Evolutionary conservation across 2,888 invertebrate genomes (phyloP), one percentile per base, ranked within the genome.

Genomic region (Stenolophus ochropezus): DNA sequence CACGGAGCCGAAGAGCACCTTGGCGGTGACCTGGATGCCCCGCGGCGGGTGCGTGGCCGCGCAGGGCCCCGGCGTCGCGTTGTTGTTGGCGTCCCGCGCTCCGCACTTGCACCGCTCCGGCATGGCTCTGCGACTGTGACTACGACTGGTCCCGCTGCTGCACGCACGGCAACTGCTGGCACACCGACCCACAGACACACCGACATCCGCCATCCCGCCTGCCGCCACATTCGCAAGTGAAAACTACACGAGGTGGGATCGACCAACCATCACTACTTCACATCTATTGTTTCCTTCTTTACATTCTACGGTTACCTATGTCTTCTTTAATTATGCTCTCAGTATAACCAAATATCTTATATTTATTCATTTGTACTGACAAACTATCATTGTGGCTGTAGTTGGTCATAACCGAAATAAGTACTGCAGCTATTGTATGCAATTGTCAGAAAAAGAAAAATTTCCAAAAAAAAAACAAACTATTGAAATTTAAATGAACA

Each of bases 1-100:
- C 87, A 94, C 93, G 85, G 93, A 93, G 83, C 94, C 93, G 88
- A 94, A 94, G 88, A 94, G 91, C 83, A 94, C 94, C 90, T 94
- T 94, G 88, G 94, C 93, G 85, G 93, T 93, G 88, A 94, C 92
- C 90, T 94, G 92, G 88, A 89, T 88, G 79, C 85, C 86, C 27
- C 85, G 85, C 79, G 86, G 85, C 69, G 86, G 82, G 27, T 85
- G 85, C 78, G 86, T 85, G 61, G 86, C 81, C 1, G 61, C 23
- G 11, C 83, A 82, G 27, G 79, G 82, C 3, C 83, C 83, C 14
- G 65, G 76, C 61, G 83, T 86, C 78, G 91, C 91, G 88, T 91
- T 92, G 88, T 92, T 92, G 86, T 93, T 93, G 49, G 92, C 92
- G 83, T 92, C 92, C 84, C 92, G 89, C 69, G 89, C 87, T 82